Evolutionary conservation across 2,113 vertebrate genomes (phyloP).

Genomic region (Varanus komodoensis): DNA sequence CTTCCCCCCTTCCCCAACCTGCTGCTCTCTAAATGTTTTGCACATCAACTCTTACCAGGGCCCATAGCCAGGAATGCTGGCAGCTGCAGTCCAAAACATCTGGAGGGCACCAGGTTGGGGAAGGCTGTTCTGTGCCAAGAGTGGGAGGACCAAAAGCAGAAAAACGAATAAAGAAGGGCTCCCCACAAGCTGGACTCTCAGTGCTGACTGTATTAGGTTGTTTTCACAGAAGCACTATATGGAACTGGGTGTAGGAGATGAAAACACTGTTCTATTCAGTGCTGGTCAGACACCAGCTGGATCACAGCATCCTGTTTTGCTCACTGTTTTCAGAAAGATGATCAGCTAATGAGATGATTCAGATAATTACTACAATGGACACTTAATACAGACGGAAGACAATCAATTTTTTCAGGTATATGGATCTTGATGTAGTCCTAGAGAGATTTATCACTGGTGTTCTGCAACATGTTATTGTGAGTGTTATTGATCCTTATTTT

Average conservation of each 20-base stretch:
- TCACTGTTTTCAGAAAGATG: background rate
- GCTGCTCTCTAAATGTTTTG: background rate
- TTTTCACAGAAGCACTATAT: background rate
- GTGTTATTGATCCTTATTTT: no score
- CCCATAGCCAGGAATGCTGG: no score
- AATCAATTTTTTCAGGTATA: background rate
- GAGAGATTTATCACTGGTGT: no score
- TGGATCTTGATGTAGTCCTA: no score
- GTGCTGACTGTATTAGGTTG: background rate
- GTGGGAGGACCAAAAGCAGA: background rate
- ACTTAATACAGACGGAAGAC: background rate
- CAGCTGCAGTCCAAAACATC: background rate
- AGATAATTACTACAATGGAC: background rate
- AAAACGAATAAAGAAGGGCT: background rate
- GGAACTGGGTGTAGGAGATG: background rate
- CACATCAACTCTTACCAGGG: no score
- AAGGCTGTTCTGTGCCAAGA: background rate
- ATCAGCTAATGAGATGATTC: constrained; percentile 9
- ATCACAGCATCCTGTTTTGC: constrained; percentile 17
- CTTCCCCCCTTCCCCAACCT: background rate
- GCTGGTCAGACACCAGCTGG: background rate
- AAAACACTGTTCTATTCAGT: background rate
- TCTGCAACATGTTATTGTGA: no score
- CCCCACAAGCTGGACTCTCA: background rate
- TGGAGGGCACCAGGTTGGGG: background rate